phyloP scores from a whole-genome alignment of 2,113 vertebrate species.

The Platichthys flesus region DNA sequence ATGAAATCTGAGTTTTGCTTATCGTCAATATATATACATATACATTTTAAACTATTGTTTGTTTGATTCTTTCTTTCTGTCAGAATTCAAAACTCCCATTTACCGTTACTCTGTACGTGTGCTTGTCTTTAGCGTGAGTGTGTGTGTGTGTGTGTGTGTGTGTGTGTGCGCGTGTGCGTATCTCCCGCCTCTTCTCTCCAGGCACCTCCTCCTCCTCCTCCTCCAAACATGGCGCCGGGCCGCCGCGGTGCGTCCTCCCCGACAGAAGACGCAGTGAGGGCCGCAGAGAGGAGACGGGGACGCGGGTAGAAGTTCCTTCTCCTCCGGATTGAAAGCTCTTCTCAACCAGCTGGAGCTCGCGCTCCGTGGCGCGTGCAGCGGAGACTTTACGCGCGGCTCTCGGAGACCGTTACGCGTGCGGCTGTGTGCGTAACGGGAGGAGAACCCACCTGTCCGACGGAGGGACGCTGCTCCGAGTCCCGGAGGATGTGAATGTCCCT shows the following conservation, averaged over 20 bases:
- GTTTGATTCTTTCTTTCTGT: too few relatives aligned
- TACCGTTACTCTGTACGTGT: too few relatives aligned
- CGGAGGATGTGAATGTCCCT: constrained; percentile 55
- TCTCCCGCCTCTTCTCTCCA: neutral
- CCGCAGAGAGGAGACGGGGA: constrained; percentile 36
- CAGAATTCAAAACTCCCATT: too few relatives aligned
- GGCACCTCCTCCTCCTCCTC: constrained; percentile 34
- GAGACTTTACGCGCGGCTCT: constrained; percentile 17
- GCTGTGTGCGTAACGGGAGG: constrained; percentile 39
- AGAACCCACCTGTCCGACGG: constrained; percentile 67
- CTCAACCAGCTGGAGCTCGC: neutral
- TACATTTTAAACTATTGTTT: too few relatives aligned
- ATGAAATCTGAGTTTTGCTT: too few relatives aligned
- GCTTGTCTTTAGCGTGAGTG: too few relatives aligned
- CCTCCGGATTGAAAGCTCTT: neutral
- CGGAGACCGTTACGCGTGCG: constrained; percentile 44
- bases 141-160: neutral
- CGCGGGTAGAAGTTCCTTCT: constrained; percentile 7
- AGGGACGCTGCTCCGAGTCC: constrained; percentile 39
- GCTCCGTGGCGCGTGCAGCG: neutral
- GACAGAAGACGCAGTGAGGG: constrained; percentile 54
- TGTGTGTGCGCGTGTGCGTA: neutral
- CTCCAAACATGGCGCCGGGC: constrained; percentile 71
- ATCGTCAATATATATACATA: too few relatives aligned
- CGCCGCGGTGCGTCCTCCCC: constrained; percentile 51